Base-by-base conservation (phyloP, 2,113 vertebrate species). In the Ophiodon elongatus region DNA sequence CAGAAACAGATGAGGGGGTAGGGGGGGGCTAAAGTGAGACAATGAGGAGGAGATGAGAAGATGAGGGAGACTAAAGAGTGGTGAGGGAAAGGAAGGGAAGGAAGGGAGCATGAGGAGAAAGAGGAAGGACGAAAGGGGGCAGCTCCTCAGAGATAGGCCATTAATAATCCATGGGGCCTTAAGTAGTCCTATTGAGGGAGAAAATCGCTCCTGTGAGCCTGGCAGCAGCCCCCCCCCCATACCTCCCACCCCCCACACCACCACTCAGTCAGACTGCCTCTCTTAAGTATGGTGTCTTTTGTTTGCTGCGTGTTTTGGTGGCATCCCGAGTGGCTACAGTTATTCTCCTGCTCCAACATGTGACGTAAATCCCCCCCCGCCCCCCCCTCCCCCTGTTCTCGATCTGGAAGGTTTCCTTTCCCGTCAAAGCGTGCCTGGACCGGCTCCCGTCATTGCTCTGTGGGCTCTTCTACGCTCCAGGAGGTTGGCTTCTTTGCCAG, bases 151-250 rank as follows among this genome's bases (percentile, higher is more conserved):
- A 91, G 89, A 87, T 64, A 73, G 83, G 65, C 81, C 91, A 91
- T 95, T 88, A 94, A 95, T 94, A 95, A 92, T 94, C 93, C 91
- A 95, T 94, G 87, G 91, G 78, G 80, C 77, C 76, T 88, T 88
- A 93, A 92, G 88, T 92, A 90, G 84, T 90, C 83, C 85, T 87
- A 85, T 90, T 89, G 88, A 90, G 85, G 76, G 74, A 77, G 89
- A 85, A 91, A 90, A 85, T 89, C 45, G 65, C 83, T 87, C 73
- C 86, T 83, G 85, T 80, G 86, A 83, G 85, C 67, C 80, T 85
- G 85, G 86, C 62, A 88, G 81, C 79, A 75, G 60, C 74, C 13
- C 41, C 45, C 41, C 33, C n/a, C 66, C 37, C n/a, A n/a, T n/a
- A n/a, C n/a, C 39, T 39, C 25, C 41, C 47, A 29, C 31, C 8